Percentiles rank a stretch among this genome's conserved stretches.
These are phyloP conservation scores for Phyto melanocephala DNA, from an alignment of 2,888 invertebrate genomes.

Conservation along the genomic window DNA sequence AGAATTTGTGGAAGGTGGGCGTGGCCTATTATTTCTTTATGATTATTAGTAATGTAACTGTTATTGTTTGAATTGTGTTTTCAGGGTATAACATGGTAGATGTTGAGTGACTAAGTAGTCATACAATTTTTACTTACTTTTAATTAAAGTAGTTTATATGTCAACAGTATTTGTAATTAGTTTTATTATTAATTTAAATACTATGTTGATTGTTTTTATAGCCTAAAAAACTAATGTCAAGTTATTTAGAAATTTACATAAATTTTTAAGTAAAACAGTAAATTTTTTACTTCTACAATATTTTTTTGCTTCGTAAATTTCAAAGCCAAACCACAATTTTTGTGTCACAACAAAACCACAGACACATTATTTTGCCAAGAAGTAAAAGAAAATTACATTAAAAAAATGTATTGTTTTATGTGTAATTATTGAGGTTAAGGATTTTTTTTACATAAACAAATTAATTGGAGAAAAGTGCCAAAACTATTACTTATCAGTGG, in stretches of 20 bases:
- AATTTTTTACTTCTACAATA: not conserved
- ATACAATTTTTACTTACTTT: too few relatives aligned
- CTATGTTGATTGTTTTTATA: not conserved
- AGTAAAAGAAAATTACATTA: not conserved
- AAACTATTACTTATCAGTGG: slow-evolving; percentile 45
- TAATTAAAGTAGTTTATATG: too few relatives aligned
- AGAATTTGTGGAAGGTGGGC: too few relatives aligned
- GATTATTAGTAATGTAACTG: too few relatives aligned
- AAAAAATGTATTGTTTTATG: not conserved
- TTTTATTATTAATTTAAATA: slow-evolving; percentile 43
- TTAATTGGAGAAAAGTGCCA: slow-evolving; percentile 46
- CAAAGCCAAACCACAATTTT: slow-evolving; percentile 49
- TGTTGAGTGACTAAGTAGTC: too few relatives aligned
- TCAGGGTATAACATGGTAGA: too few relatives aligned
- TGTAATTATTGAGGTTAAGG: not conserved
- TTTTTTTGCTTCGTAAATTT: slow-evolving; percentile 7
- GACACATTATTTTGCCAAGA: slow-evolving; percentile 53
- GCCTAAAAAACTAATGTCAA: slow-evolving; percentile 16
- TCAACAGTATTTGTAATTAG: slow-evolving; percentile 11
- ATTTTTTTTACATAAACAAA: slow-evolving; percentile 16
- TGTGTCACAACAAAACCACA: slow-evolving; percentile 41
- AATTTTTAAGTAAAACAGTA: slow-evolving; percentile 8
- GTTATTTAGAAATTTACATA: slow-evolving; percentile 25
- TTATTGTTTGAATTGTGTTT: too few relatives aligned
- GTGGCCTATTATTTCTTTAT: too few relatives aligned